phyloP scores from a whole-genome alignment of 2,797 vertebrate species.

The Sus cebifrons region DNA sequence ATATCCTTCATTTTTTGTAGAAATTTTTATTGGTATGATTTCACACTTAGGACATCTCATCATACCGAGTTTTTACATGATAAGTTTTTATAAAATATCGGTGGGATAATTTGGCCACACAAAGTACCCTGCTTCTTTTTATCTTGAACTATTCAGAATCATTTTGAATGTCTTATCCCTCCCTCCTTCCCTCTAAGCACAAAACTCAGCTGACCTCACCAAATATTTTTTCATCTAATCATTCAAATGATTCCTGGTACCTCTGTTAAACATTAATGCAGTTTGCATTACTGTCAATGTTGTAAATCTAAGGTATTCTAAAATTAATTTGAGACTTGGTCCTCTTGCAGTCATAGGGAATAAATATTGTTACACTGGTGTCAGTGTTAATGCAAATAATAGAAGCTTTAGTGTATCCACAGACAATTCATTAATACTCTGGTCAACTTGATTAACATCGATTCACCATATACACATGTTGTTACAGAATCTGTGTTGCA shows the following conservation, averaged over 20 bases:
- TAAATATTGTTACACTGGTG: conserved; percentile 84
- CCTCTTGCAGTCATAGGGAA: conserved; percentile 84
- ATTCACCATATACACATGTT: conserved; percentile 84
- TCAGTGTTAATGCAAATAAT: conserved; percentile 85
- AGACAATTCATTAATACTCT: conserved; percentile 85
- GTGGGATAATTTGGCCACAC: neutral
- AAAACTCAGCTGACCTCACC: conserved; percentile 74
- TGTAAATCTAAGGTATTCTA: conserved; percentile 84
- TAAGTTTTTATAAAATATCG: conserved; percentile 66
- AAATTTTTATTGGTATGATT: conserved; percentile 26
- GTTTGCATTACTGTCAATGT: conserved; percentile 77
- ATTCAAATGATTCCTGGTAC: conserved; percentile 82
- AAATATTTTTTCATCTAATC: conserved; percentile 77
- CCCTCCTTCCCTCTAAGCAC: conserved; percentile 61
- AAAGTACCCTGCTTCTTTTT: neutral
- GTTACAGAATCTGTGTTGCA: conserved; percentile 78
- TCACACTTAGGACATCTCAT: neutral
- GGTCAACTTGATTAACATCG: conserved; percentile 88
- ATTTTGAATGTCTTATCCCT: neutral
- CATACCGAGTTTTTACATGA: neutral
- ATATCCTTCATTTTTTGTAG: neutral
- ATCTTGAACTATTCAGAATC: conserved; percentile 52
- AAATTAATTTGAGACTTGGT: conserved; percentile 85
- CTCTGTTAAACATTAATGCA: conserved; percentile 81
- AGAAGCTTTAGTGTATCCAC: conserved; percentile 81